Evolutionary conservation across 2,797 vertebrate species (phyloP).

Genomic region (Neosilurus mollespiculum): DNA sequence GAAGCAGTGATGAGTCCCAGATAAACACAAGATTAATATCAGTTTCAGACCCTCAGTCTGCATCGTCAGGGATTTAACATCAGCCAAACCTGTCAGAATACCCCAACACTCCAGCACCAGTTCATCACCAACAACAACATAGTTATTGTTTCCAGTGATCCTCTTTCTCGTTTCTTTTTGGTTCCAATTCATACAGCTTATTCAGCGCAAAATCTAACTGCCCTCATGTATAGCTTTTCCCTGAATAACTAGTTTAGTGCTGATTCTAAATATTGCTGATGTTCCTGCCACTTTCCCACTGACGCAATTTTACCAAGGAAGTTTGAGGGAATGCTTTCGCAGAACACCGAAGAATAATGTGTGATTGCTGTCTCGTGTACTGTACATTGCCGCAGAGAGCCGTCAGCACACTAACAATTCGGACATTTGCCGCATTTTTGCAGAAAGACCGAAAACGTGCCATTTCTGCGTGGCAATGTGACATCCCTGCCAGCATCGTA

Average conservation of each 20-base stretch:
- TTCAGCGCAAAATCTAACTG: neutral
- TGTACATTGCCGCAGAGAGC: too few species aligned
- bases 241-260: neutral
- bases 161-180: neutral
- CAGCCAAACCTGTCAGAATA: neutral
- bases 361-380: too few species aligned
- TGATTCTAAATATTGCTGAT: neutral
- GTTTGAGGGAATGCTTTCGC: too few species aligned
- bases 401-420: too few species aligned
- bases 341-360: too few species aligned
- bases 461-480: too few species aligned
- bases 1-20: neutral
- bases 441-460: too few species aligned
- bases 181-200: neutral
- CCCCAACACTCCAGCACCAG: neutral
- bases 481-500: too few species aligned
- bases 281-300: too few species aligned
- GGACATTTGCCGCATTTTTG: too few species aligned
- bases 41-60: neutral
- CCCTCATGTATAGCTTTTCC: neutral
- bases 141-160: neutral
- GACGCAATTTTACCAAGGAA: too few species aligned
- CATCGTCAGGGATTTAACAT: neutral
- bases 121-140: neutral
- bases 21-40: neutral